Base-by-base conservation (phyloP, 2,797 vertebrate genomes). In the Myiothlypis coronata region DNA sequence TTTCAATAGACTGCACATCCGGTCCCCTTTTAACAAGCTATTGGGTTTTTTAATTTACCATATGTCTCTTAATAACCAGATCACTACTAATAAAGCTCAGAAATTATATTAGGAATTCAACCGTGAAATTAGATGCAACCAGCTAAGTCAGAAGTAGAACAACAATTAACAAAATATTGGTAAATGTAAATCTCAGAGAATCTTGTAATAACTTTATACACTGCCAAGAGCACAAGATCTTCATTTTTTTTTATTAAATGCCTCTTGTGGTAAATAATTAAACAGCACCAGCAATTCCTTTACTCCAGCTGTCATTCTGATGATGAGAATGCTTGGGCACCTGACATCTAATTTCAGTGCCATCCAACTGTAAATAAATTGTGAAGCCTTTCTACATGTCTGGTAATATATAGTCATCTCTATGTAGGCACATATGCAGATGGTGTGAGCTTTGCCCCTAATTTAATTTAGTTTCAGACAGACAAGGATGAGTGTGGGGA, bases 61-160 rank as follows among this genome's bases (percentile, higher is more conserved):
- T 92, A 89, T 84, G 80, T 68, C 70, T 67, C 30, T 82, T 72
- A 93, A 74, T 89, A 95, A 92, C 39, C 43, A 82, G 70, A 94
- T 83, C 67, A 80, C 56, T 87, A 67, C 21, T 90, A 59, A 79
- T 69, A 77, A 92, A 84, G 26, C 74, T 95, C 50, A 89, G 67
- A 92, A 96, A 90, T 93, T 79, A 56, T 84, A 44, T 94, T 84
- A 89, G 81, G 50, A 95, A 94, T 79, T 95, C 92, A 92, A 90
- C 90, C 4, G 0, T 0, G 2, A 93, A 93, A 94, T 92, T 90
- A 86, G 47, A 84, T 53, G 52, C 67, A 95, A 84, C 52, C 74
- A 87, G 32, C 56, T 93, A 94, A 84, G 34, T 82, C 59, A 83
- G 28, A 90, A 90, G 53, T 59, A 83, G 70, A 93, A 59, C 35